phyloP scores from a whole-genome alignment of 2,797 vertebrate genomes.

The Pteropus rufus region DNA sequence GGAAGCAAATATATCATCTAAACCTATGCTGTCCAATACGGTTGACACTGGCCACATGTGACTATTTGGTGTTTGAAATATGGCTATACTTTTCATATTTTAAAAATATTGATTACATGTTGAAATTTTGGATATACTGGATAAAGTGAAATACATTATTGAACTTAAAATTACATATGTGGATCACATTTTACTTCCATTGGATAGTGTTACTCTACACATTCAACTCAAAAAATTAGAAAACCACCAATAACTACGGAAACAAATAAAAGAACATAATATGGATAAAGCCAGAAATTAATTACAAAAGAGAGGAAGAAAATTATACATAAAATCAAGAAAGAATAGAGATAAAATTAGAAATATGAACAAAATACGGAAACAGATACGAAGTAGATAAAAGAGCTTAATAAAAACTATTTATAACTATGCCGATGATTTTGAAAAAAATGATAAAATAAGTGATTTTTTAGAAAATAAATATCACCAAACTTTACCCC shows the following conservation, averaged over 20 bases:
- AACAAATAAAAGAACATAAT: not conserved
- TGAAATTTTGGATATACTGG: not conserved
- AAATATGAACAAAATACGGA: not conserved
- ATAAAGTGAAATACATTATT: not conserved
- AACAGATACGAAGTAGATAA: not conserved
- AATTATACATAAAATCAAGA: slow-evolving; percentile 14
- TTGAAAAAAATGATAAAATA: not conserved
- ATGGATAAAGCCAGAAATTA: not conserved
- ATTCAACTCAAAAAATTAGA: not conserved
- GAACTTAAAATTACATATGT: not conserved
- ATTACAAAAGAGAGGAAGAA: slow-evolving; percentile 30
- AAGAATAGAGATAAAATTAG: slow-evolving; percentile 4
- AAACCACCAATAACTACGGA: not conserved
- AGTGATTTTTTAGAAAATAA: not conserved
- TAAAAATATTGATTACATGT: not conserved
- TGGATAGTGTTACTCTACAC: not conserved
- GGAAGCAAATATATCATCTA: not conserved
- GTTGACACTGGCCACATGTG: not conserved
- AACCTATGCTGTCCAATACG: not conserved
- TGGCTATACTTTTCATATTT: not conserved
- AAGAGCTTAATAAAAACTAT: not conserved
- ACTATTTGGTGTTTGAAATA: not conserved
- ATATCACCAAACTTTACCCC: not conserved
- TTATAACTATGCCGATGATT: not conserved
- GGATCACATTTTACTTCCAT: not conserved